phyloP scores from a whole-genome alignment of 2,797 vertebrate genomes.

The Gephyroberyx darwinii region DNA sequence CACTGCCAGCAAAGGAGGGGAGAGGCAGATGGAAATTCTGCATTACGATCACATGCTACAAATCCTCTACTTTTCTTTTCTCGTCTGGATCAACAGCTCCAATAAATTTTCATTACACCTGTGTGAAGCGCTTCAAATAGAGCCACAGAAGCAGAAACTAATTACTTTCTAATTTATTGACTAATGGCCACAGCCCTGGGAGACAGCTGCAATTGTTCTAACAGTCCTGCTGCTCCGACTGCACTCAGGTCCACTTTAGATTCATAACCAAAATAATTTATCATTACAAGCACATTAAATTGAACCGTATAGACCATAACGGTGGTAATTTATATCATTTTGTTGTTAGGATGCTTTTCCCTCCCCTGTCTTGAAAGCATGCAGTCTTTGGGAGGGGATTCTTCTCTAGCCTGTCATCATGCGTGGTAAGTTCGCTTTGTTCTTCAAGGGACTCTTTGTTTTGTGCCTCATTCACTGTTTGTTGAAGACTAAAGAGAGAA shows the following conservation, averaged over 20 bases:
- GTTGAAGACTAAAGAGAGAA: constrained; percentile 61
- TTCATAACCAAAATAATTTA: constrained; percentile 86
- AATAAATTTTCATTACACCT: constrained; percentile 88
- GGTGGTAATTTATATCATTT: constrained; percentile 84
- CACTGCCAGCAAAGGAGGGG: constrained; percentile 41
- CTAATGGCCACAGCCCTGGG: constrained; percentile 85
- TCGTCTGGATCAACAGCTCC: constrained; percentile 81
- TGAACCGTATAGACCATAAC: constrained; percentile 87
- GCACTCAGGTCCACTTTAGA: constrained; percentile 82
- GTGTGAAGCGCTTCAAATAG: constrained; percentile 85
- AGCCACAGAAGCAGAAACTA: constrained; percentile 88
- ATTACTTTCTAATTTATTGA: constrained; percentile 90
- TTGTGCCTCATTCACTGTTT: constrained; percentile 65
- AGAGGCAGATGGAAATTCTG: constrained; percentile 70
- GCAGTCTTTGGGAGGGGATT: constrained; percentile 59
- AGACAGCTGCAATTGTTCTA: constrained; percentile 86
- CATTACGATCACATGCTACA: constrained; percentile 75
- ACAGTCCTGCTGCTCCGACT: constrained; percentile 79
- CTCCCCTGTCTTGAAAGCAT: constrained; percentile 67
- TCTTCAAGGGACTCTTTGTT: constrained; percentile 76
- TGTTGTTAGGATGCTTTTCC: constrained; percentile 74
- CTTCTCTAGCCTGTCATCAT: constrained; percentile 56
- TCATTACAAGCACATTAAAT: constrained; percentile 89
- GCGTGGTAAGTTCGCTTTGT: constrained; percentile 74
- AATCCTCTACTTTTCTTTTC: constrained; percentile 79